Percentiles rank a stretch among this genome's conserved stretches.
phyloP scores from a whole-genome alignment of 2,113 vertebrate genomes.

The Cyanoderma ruficeps region DNA sequence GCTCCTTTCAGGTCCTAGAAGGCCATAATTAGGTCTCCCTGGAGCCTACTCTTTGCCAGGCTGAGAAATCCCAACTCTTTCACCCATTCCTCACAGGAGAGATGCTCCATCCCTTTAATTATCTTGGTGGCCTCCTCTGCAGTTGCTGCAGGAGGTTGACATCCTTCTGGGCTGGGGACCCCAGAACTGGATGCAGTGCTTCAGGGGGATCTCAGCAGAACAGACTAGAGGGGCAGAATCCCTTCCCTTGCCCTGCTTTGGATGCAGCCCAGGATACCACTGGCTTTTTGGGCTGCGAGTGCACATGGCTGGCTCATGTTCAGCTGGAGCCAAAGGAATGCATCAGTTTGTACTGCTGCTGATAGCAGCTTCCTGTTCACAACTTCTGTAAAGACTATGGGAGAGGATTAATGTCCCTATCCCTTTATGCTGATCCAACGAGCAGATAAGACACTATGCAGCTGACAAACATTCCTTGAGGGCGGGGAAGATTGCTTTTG shows the following conservation, averaged over 20 bases:
- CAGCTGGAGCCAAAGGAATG: not conserved
- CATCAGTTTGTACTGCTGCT: not conserved
- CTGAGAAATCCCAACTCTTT: not conserved
- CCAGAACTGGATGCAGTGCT: not conserved
- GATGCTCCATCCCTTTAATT: not conserved
- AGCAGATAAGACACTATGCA: not conserved
- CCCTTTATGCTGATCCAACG: not conserved
- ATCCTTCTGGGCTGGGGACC: not conserved
- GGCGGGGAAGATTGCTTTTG: not conserved
- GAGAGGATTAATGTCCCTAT: not conserved
- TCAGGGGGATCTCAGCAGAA: not conserved
- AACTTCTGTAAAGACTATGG: not conserved
- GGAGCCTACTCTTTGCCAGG: not conserved
- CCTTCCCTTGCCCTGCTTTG: not conserved
- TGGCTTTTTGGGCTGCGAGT: not conserved
- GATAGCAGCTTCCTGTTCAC: not conserved
- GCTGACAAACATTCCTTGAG: not conserved
- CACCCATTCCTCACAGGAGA: not conserved
- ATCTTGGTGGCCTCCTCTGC: not conserved
- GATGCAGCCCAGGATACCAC: not conserved
- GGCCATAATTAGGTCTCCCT: not conserved
- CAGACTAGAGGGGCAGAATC: not conserved
- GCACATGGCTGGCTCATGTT: not conserved
- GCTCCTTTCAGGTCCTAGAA: not conserved
- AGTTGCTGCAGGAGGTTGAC: not conserved